Evolutionary conservation across 1,140 invertebrate genomes (phyloP).

Genomic region (Halictus rubicundus): DNA sequence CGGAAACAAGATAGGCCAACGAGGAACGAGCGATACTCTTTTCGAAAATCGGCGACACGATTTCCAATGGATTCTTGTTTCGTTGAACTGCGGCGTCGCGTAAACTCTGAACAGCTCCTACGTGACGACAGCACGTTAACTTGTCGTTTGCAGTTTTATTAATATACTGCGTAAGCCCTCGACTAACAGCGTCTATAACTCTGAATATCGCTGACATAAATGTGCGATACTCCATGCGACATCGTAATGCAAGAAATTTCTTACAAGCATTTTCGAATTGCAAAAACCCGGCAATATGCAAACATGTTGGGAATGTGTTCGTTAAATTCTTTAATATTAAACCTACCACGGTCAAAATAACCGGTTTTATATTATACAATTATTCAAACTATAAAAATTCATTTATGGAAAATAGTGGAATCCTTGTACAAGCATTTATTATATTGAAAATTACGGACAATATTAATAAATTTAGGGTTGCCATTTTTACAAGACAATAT

Average conservation of each 20-base stretch:
- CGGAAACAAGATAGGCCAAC: neutral
- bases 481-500: too few relatives aligned
- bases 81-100: neutral
- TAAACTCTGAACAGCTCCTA: neutral
- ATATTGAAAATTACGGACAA: too few relatives aligned
- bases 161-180: neutral
- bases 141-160: neutral
- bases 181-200: neutral
- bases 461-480: too few relatives aligned
- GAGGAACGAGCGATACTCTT: neutral
- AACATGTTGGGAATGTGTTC: too few relatives aligned
- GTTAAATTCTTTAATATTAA: too few relatives aligned
- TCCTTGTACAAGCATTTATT: too few relatives aligned
- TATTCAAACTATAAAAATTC: too few relatives aligned
- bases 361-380: too few relatives aligned
- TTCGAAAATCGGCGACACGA: neutral
- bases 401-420: too few relatives aligned
- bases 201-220: neutral
- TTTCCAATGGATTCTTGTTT: conserved; percentile 16
- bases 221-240: neutral
- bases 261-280: too few relatives aligned
- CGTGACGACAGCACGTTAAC: neutral
- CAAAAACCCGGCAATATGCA: too few relatives aligned
- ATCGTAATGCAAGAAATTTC: neutral
- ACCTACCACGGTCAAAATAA: too few relatives aligned